These are phyloP conservation scores for Lithophane ornitopus DNA, from an alignment of 2,888 invertebrate genomes.

Conservation along the genomic window DNA sequence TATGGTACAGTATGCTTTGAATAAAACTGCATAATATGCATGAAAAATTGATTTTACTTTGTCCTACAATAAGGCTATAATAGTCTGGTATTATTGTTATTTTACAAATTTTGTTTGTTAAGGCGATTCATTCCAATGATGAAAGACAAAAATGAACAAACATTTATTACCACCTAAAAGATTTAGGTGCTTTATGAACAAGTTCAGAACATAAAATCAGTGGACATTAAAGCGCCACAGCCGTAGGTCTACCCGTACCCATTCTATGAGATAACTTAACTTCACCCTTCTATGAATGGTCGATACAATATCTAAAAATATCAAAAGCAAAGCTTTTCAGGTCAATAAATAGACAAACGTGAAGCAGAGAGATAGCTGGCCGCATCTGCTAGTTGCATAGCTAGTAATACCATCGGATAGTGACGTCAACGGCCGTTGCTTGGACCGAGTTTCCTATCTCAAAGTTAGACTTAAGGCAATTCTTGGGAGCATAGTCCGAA, in stretches of 20 bases:
- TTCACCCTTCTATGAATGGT: not conserved
- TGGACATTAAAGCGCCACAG: not conserved
- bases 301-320: not conserved
- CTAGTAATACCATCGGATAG: not conserved
- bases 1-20: not conserved
- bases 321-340: constrained; percentile 2
- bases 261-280: constrained; percentile 1
- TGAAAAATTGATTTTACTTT: not conserved
- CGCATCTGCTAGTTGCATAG: constrained; percentile 17
- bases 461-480: constrained; percentile 35
- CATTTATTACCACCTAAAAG: not conserved
- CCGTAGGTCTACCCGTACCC: not conserved
- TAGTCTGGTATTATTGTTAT: not conserved
- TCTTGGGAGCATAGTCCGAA: constrained; percentile 33
- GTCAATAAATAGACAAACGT: constrained; percentile 16
- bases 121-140: not conserved
- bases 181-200: not conserved
- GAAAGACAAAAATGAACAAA: not conserved
- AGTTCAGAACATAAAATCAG: not conserved
- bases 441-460: constrained; percentile 36
- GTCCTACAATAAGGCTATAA: not conserved
- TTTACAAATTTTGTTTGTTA: too few relatives aligned
- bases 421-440: constrained; percentile 40
- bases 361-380: constrained; percentile 3
- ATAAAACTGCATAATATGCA: not conserved